These are phyloP conservation scores for Noturus placidus DNA, from an alignment of 2,113 vertebrate genomes.

Conservation along the genomic window DNA sequence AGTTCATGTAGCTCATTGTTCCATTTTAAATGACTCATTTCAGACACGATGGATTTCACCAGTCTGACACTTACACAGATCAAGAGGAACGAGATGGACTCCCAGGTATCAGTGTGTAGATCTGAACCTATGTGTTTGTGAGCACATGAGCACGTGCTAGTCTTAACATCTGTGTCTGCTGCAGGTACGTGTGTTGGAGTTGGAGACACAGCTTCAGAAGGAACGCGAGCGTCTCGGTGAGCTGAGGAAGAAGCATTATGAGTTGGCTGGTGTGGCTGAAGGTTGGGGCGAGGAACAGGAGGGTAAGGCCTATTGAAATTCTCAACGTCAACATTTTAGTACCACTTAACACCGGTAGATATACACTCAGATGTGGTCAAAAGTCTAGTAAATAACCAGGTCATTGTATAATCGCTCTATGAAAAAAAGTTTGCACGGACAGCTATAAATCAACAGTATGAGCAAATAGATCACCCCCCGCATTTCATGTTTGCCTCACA, in stretches of 20 bases:
- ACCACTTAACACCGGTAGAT: neutral
- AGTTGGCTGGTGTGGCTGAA: conserved; percentile 88
- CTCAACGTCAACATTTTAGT: neutral
- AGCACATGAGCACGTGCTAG: neutral
- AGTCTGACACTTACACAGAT: conserved; percentile 95
- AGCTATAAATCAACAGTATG: neutral
- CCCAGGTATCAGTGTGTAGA: conserved; percentile 76
- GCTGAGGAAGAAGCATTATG: conserved; percentile 94
- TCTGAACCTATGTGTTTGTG: neutral
- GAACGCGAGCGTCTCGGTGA: conserved; percentile 91
- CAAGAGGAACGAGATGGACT: conserved; percentile 97
- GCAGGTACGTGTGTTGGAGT: conserved; percentile 90
- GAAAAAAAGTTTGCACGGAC: neutral
- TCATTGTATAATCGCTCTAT: neutral
- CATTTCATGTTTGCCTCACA: neutral
- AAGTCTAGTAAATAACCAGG: neutral
- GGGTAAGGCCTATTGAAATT: conserved; percentile 53
- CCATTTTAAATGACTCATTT: neutral
- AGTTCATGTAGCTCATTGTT: neutral
- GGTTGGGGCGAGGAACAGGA: conserved; percentile 84
- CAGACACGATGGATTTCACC: conserved; percentile 96
- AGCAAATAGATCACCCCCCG: neutral
- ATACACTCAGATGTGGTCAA: neutral
- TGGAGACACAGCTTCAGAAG: conserved; percentile 91
- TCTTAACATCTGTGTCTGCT: conserved; percentile 22